Evolutionary conservation across 2,797 vertebrate species (phyloP).

Genomic region (Urophycis tenuis): DNA sequence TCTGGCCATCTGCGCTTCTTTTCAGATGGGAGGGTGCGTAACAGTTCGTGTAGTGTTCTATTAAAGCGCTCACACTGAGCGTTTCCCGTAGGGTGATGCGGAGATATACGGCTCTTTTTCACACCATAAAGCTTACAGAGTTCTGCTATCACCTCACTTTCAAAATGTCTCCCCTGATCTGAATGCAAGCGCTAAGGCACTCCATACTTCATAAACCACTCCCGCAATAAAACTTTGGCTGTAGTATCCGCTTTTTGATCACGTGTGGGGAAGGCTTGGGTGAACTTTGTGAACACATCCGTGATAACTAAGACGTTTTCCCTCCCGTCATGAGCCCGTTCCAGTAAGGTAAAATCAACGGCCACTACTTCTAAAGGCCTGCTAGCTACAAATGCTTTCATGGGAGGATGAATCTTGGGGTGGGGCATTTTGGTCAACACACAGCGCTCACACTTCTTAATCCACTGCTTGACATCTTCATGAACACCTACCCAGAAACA

Average conservation of each 20-base stretch:
- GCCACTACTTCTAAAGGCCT: neutral
- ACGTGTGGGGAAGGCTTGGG: neutral
- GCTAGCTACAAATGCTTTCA: conserved; percentile 3
- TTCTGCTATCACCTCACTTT: conserved; percentile 1
- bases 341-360: neutral
- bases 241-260: conserved; percentile 14
- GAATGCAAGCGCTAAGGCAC: conserved; percentile 11
- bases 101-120: conserved; percentile 1
- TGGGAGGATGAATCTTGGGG: neutral
- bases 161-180: conserved; percentile 12
- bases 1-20: conserved; percentile 23
- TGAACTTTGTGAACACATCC: conserved; percentile 18
- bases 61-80: neutral
- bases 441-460: conserved; percentile 12
- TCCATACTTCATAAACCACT: conserved; percentile 18
- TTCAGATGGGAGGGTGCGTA: conserved; percentile 19
- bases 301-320: conserved; percentile 14
- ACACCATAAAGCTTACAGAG: conserved; percentile 20
- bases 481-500: neutral
- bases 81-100: neutral
- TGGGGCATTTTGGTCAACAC: conserved; percentile 20
- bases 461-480: conserved; percentile 15
- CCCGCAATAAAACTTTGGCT: conserved; percentile 2
- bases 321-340: neutral
- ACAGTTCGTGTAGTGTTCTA: conserved; percentile 12